phyloP scores from a whole-genome alignment of 1,140 invertebrate species.

The Ostrea denselamellosa region DNA sequence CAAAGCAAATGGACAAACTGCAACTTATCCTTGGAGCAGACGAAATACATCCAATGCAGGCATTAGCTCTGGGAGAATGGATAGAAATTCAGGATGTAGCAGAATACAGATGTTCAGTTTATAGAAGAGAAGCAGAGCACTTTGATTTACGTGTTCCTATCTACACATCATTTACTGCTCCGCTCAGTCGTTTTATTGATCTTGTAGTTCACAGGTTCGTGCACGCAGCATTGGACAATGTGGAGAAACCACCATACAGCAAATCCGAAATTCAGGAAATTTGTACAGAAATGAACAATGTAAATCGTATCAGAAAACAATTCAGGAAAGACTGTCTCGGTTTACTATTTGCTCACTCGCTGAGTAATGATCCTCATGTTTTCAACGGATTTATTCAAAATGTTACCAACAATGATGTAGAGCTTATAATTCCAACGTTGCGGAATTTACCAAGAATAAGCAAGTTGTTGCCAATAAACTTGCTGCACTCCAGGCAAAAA shows the following conservation, averaged over 20 bases:
- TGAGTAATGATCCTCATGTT: conserved; percentile 33
- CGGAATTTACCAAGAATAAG: conserved; percentile 37
- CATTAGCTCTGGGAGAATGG: conserved; percentile 54
- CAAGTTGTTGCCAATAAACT: conserved; percentile 45
- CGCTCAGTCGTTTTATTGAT: conserved; percentile 77
- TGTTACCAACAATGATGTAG: conserved; percentile 48
- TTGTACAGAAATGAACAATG: conserved; percentile 55
- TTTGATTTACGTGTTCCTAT: conserved; percentile 54
- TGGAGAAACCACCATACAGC: conserved; percentile 47
- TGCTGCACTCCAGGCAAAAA: conserved; percentile 43
- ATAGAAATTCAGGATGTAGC: conserved; percentile 53
- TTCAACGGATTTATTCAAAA: conserved; percentile 43
- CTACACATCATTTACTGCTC: conserved; percentile 78
- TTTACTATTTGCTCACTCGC: conserved; percentile 25
- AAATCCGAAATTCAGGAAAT: conserved; percentile 51
- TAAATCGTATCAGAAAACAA: conserved; percentile 41
- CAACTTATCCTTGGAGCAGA: conserved; percentile 44
- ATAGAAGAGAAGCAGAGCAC: conserved; percentile 37
- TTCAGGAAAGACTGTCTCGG: conserved; percentile 51
- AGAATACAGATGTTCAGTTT: conserved; percentile 53
- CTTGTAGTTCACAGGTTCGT: conserved; percentile 71
- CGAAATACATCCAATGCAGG: conserved; percentile 57
- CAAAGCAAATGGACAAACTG: conserved; percentile 17
- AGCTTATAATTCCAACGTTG: conserved; percentile 38
- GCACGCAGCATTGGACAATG: conserved; percentile 52